Base-by-base conservation (phyloP, 2,888 invertebrate species). In the Drosophila greeni region DNA sequence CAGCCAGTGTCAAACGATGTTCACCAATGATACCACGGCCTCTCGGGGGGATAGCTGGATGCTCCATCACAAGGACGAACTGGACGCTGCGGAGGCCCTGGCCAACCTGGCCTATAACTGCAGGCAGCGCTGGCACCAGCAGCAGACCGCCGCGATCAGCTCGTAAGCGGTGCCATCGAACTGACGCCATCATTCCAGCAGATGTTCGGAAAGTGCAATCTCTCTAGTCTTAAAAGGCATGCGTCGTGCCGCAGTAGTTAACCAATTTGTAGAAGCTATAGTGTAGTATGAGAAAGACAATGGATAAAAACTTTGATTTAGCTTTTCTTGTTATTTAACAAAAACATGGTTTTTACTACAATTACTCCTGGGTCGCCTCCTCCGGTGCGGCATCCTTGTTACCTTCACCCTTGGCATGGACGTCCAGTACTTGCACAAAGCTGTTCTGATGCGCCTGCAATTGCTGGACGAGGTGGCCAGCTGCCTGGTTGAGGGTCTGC, bases 81-180 rank as follows among this genome's bases (percentile, higher is more conserved):
- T 94, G 23, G 94, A 94, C 84, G 94, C 94, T 0, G 94, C 94
- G 0, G 93, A 94, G 69, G 94, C 94, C 0, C 88, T 94, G 8
- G 94, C 94, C 1, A 91, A 92, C 54, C 87, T 94, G 66, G 93
- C 94, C 2, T 89, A 90, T 26, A 88, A 89, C 72, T 88, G 86
- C 67, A 77, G 88, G 31, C 87, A 87, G 66, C 85, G 87, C 54
- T 83, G 87, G 75, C 70, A 87, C 49, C 85, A 86, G 16, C 85
- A 87, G n/a, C 45, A 47, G 5, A 64, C 72, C 56, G 34, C 74
- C 29, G 75, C 83, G 42, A 85, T 86, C 43, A 86, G 81, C 75
- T 86, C 86, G 59, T 86, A 73, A 67, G 43, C n/a, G n/a, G 36
- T 33, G 40, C 62, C 33, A 33, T 29, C 49, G 18, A 45, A 66